Evolutionary conservation across 2,888 invertebrate species (phyloP).

Genomic region (Sthenelais limicola): DNA sequence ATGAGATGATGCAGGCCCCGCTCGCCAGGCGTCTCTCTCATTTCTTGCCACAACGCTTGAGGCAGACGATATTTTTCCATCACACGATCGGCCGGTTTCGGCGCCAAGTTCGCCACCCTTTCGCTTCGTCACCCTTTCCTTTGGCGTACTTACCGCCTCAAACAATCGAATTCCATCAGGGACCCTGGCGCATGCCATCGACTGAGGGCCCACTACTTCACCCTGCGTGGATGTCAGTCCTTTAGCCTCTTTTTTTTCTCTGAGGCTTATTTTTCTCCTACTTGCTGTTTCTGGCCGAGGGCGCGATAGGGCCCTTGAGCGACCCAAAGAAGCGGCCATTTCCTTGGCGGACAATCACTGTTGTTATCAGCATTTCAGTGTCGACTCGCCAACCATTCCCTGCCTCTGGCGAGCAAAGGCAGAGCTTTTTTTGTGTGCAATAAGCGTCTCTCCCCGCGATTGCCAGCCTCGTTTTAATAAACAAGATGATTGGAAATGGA

Average conservation of each 20-base stretch:
- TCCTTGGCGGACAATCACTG: too few relatives aligned
- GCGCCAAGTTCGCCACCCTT: constrained; percentile 33
- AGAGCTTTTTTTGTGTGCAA: not conserved
- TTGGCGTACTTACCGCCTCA: too few relatives aligned
- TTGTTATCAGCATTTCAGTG: constrained; percentile 32
- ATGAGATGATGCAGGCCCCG: not conserved
- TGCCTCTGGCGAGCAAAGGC: constrained; percentile 3
- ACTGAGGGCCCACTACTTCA: not conserved
- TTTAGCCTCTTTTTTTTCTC: too few relatives aligned
- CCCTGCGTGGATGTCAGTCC: too few relatives aligned
- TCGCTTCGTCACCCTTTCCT: constrained; percentile 38
- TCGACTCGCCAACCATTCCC: constrained; percentile 32
- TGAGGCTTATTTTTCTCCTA: too few relatives aligned
- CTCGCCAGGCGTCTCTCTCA: not conserved
- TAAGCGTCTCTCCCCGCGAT: constrained; percentile 12
- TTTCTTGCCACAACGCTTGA: constrained; percentile 4
- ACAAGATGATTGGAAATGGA: constrained; percentile 21
- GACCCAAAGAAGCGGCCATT: too few relatives aligned
- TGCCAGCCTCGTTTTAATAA: constrained; percentile 30
- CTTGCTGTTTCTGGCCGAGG: too few relatives aligned
- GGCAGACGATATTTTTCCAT: constrained; percentile 22
- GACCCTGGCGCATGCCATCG: not conserved
- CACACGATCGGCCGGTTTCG: not conserved
- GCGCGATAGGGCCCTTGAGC: too few relatives aligned
- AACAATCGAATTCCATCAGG: not conserved